Base-by-base conservation (phyloP, 2,888 invertebrate genomes). In the Campaea margaritaria region DNA sequence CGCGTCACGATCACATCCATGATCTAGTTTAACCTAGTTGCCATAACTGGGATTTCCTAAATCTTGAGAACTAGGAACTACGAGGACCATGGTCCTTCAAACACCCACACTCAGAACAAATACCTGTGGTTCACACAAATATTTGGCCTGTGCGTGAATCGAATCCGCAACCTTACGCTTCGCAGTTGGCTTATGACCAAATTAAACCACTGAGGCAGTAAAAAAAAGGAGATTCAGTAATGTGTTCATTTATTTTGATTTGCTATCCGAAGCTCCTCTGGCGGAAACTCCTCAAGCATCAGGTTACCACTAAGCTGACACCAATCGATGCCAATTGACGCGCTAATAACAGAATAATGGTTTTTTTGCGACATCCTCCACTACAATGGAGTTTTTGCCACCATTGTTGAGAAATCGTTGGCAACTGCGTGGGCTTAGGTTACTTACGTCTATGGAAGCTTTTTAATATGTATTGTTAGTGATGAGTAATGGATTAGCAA, bases 241-340 rank as follows among this genome's bases (percentile, higher is more conserved):
- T n/a, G 3, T 36, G 12, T n/a, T n/a, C 12, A 36, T n/a, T 12
- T 36, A n/a, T 36, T 36, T 45, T 14, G 31, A 10, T 45, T 43
- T 28, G 46, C 11, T 27, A 46, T 21, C 21, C n/a, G 10, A 11
- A 36, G 11, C 10, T 10, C 16, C 14, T 44, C 12, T 0, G 1
- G 36, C 58, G 47, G 44, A 34, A 53, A 55, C 49, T 12, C 46
- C n/a, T 51, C 51, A 43, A 39, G 82, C 74, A 73, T 86, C 83
- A 58, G 44, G 72, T 85, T 83, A 72, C 84, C 31, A 47, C 47
- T 53, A 47, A 65, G 55, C 38, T 70, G 79, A 71, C 77, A 75
- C 65, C 78, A 81, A 84, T 85, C 83, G 83, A 80, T 75, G 83
- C 76, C 86, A 86, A 87, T 87, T 85, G 86, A 85, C 84, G 83